Percentiles rank a stretch among this genome's conserved stretches.
Conservation (phyloP, 2,113 vertebrate species). For the Sardina pilchardus region DNA sequence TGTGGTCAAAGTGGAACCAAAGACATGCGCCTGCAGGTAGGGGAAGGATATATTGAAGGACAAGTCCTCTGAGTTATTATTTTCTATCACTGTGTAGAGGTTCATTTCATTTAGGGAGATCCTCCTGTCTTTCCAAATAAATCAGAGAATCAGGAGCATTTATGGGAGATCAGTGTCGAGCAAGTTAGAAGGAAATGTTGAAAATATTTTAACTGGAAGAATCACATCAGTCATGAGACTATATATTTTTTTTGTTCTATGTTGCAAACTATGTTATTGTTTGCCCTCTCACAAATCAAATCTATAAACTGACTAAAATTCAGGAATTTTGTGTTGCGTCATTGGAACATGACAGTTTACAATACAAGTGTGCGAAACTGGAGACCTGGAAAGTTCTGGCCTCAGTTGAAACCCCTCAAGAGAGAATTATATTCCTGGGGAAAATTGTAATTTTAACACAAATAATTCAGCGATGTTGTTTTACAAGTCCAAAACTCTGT, state of each 20-base stretch:
- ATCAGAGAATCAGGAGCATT: neutral
- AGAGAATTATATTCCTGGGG: neutral
- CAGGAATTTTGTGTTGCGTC: neutral
- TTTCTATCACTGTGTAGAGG: neutral
- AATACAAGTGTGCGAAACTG: neutral
- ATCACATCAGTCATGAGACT: too few relatives aligned
- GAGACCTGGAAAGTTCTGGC: slow-evolving; percentile 2
- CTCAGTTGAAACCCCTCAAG: neutral
- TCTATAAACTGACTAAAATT: neutral
- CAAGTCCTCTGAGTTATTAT: neutral
- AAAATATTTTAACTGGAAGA: neutral
- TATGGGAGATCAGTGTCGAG: neutral
- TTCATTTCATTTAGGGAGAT: neutral
- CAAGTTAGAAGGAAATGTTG: neutral
- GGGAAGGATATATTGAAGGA: neutral
- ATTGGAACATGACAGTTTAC: neutral
- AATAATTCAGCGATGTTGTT: neutral
- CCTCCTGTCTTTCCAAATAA: neutral
- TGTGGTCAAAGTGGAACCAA: neutral
- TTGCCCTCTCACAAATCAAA: slow-evolving; percentile 11
- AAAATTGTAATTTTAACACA: neutral
- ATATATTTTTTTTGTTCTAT: too few relatives aligned
- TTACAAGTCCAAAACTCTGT: neutral
- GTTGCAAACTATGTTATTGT: neutral
- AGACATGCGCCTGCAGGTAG: neutral